Conservation (phyloP, 2,113 vertebrate genomes). For the Apodemus sylvaticus region DNA sequence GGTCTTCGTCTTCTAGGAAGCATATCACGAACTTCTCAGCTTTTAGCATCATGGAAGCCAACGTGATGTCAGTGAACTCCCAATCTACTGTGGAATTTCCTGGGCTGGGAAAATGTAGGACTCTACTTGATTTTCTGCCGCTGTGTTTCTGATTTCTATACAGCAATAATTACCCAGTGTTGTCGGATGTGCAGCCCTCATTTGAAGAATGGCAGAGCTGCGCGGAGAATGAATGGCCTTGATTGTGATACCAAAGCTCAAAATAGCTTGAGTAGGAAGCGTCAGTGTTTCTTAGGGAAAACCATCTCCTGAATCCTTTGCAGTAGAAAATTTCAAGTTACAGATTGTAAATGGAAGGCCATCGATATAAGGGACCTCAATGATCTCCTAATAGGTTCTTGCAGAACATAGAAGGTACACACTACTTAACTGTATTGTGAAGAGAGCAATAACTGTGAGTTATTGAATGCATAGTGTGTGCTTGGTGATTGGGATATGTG, state of each 20-base stretch:
- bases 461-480: neutral
- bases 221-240: neutral
- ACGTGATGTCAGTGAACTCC: neutral
- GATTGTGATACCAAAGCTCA: slow-evolving; percentile 13
- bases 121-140: neutral
- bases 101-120: neutral
- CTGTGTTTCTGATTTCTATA: neutral
- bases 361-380: neutral
- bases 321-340: neutral
- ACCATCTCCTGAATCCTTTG: neutral
- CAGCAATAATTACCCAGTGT: neutral
- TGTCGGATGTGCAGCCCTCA: neutral
- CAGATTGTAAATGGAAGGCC: neutral
- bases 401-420: neutral
- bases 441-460: slow-evolving; percentile 4
- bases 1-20: neutral
- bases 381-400: neutral
- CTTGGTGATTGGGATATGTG: neutral
- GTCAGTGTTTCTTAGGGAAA: neutral
- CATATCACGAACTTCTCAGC: neutral
- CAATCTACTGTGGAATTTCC: neutral
- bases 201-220: neutral
- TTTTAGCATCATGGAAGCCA: neutral
- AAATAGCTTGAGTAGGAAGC: neutral
- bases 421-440: neutral